These are phyloP conservation scores for Bombus picipes DNA, from an alignment of 1,140 invertebrate species.

Conservation along the genomic window DNA sequence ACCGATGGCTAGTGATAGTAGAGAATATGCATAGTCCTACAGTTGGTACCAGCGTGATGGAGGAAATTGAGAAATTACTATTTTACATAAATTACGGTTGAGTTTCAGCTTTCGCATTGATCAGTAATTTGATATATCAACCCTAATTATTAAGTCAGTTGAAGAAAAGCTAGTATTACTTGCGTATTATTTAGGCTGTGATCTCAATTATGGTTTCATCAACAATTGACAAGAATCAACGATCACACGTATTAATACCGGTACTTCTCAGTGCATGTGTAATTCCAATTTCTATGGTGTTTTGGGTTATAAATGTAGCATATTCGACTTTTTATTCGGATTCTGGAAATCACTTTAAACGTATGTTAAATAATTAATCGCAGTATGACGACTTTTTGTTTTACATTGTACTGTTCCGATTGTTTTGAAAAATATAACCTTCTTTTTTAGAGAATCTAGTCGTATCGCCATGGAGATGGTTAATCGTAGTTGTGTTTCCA, in stretches of 20 bases:
- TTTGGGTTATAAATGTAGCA: constrained; percentile 88
- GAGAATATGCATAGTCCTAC: background rate
- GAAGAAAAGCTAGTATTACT: background rate
- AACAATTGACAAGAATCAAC: constrained; percentile 22
- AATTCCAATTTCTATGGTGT: constrained; percentile 88
- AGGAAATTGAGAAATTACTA: background rate
- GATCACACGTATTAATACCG: constrained; percentile 82
- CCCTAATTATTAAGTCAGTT: background rate
- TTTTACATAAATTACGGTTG: too few relatives aligned
- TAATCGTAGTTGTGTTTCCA: constrained; percentile 87
- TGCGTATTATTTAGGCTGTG: background rate
- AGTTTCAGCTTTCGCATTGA: background rate
- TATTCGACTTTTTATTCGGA: constrained; percentile 84
- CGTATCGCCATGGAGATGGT: constrained; percentile 89
- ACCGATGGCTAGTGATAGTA: background rate
- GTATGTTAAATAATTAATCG: constrained; percentile 73
- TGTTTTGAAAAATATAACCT: constrained; percentile 32
- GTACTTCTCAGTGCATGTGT: constrained; percentile 86
- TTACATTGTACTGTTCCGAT: too few relatives aligned
- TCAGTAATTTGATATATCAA: background rate
- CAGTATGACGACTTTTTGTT: background rate
- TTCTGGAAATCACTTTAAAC: constrained; percentile 81
- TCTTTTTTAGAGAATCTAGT: constrained; percentile 83
- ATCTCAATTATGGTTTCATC: constrained; percentile 29
- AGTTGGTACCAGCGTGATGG: background rate